phyloP scores from a whole-genome alignment of 37 sponge, comb jelly and placozoan genomes.

The Lycopodina hypogea region DNA sequence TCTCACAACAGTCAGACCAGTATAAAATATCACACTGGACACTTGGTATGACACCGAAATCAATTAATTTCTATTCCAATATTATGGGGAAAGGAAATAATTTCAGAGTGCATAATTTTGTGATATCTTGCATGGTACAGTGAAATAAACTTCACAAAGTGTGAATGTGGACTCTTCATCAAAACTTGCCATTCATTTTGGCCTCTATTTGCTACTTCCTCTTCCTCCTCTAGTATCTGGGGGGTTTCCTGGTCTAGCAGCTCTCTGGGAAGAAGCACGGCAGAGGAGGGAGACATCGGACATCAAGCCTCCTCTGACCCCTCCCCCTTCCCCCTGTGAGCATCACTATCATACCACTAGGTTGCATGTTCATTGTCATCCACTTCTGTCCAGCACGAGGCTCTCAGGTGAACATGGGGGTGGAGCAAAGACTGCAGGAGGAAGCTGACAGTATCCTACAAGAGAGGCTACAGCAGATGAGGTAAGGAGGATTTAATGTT shows the following conservation, averaged over 20 bases:
- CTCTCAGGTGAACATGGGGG: background rate
- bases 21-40: background rate
- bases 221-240: slow-evolving; percentile 4
- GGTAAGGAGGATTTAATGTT: background rate
- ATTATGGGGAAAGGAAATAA: too few species aligned
- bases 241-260: slow-evolving; percentile 80
- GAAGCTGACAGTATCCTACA: slow-evolving; percentile 13
- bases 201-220: background rate
- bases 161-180: too few species aligned
- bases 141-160: too few species aligned
- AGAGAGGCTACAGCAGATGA: slow-evolving; percentile 22
- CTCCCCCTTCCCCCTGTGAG: slow-evolving; percentile 63
- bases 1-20: background rate
- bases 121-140: too few species aligned
- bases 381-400: background rate
- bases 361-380: background rate
- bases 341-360: background rate
- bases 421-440: slow-evolving; percentile 1
- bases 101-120: too few species aligned
- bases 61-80: too few species aligned
- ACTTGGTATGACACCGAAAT: too few species aligned
- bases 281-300: slow-evolving; percentile 36
- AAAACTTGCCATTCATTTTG: too few species aligned
- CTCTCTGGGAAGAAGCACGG: slow-evolving; percentile 85
- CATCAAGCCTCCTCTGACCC: slow-evolving; percentile 20